phyloP scores from a whole-genome alignment of 2,797 vertebrate genomes.

The Artibeus lituratus region DNA sequence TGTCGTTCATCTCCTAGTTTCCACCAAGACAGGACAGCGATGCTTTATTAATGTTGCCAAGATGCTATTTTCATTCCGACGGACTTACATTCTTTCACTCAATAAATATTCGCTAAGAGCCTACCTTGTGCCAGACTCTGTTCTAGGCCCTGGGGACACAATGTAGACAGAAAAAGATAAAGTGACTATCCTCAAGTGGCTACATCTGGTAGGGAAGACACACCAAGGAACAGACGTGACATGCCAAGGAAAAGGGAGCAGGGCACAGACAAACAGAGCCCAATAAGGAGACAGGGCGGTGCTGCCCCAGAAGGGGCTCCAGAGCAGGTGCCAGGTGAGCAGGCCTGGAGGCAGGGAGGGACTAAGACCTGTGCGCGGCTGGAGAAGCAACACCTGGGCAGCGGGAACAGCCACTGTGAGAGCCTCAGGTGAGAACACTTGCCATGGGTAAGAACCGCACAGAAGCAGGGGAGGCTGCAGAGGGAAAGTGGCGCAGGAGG shows the following conservation, averaged over 20 bases:
- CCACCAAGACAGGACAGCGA: conserved; percentile 45
- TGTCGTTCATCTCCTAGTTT: conserved; percentile 95
- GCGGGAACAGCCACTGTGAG: neutral
- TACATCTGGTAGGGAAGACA: neutral
- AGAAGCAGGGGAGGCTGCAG: neutral
- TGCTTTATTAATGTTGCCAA: neutral
- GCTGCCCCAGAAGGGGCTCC: no score
- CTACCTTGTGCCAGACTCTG: neutral
- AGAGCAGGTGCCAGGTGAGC: neutral
- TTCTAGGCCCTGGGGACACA: neutral
- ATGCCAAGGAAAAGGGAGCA: neutral
- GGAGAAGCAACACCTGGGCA: neutral
- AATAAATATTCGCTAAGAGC: neutral
- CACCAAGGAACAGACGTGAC: neutral
- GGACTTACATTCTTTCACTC: neutral
- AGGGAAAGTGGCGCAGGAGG: neutral
- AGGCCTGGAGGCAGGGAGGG: neutral
- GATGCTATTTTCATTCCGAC: neutral
- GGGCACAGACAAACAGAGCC: neutral
- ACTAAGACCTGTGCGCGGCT: neutral
- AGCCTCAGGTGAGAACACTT: neutral
- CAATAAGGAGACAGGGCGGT: neutral
- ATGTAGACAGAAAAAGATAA: neutral
- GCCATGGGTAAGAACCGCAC: neutral
- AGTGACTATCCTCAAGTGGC: neutral